These are phyloP conservation scores for Campodea augens DNA, from an alignment of 1,140 invertebrate species.

Conservation along the genomic window DNA sequence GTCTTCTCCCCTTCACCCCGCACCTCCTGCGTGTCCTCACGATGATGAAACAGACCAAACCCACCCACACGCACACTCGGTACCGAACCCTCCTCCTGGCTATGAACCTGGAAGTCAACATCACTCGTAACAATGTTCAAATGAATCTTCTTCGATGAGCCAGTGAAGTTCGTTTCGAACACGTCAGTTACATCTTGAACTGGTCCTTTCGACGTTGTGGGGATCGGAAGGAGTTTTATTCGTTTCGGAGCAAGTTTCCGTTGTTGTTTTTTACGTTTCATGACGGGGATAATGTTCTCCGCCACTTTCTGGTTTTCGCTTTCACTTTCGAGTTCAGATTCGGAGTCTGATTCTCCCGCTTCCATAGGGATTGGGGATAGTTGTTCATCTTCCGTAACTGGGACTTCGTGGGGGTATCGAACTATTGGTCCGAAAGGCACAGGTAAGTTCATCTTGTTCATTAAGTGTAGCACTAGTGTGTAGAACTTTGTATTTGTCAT, in stretches of 20 bases:
- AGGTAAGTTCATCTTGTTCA: conserved; percentile 87
- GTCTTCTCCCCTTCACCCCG: conserved; percentile 10
- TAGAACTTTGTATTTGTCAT: conserved; percentile 61
- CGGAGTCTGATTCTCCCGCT: too few species aligned
- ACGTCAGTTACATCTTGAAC: conserved; percentile 15
- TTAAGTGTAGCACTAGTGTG: conserved; percentile 69
- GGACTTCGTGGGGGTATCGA: too few species aligned
- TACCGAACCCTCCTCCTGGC: conserved; percentile 1
- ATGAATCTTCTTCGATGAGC: conserved; percentile 14
- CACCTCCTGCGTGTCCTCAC: conserved; percentile 9
- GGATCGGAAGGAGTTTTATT: too few species aligned
- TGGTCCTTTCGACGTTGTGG: too few species aligned
- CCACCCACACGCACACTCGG: conserved; percentile 7
- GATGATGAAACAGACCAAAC: conserved; percentile 4
- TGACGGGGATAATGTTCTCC: too few species aligned
- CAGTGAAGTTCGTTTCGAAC: conserved; percentile 6
- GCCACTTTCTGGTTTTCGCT: too few species aligned
- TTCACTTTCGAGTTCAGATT: too few species aligned
- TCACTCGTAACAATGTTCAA: conserved; percentile 9
- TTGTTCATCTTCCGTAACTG: too few species aligned
- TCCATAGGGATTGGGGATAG: too few species aligned
- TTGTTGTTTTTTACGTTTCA: too few species aligned
- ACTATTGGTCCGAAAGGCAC: too few species aligned
- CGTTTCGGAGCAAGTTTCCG: too few species aligned
- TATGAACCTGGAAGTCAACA: neutral